Conservation (phyloP, 2,888 invertebrate species). For the Calliopum simillimum region DNA sequence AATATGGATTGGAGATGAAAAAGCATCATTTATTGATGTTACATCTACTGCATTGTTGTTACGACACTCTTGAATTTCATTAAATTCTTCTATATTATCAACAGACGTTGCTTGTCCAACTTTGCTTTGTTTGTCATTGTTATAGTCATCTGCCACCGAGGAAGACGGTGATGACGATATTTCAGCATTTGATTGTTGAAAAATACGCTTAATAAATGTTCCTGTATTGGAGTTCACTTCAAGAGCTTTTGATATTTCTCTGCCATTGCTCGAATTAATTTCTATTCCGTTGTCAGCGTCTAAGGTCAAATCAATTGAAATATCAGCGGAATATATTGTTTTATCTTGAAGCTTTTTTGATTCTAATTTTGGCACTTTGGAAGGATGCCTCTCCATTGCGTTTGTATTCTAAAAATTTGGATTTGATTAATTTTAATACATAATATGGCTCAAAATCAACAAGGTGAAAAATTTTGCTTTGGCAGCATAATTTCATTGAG, state of each 20-base stretch:
- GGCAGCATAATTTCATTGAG: no score
- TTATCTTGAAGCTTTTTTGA: background rate
- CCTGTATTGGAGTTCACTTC: background rate
- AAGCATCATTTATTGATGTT: background rate
- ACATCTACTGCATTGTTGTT: background rate
- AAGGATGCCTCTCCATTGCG: no score
- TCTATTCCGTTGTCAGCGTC: background rate
- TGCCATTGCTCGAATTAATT: background rate
- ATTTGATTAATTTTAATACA: no score
- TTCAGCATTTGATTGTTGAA: no score
- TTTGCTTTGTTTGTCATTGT: background rate
- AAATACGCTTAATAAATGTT: no score
- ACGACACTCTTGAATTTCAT: slow-evolving; percentile 8
- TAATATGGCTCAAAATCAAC: no score
- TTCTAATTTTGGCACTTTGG: no score
- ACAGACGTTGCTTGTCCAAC: background rate
- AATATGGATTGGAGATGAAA: background rate
- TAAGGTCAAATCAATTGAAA: background rate
- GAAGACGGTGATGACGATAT: no score
- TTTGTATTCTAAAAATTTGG: no score
- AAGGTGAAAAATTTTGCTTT: no score
- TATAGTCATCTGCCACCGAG: no score
- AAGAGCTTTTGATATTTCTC: no score
- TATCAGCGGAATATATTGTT: background rate
- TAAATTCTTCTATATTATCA: background rate